phyloP scores from a whole-genome alignment of 2,113 vertebrate genomes.

The Rhinogobius similis region DNA sequence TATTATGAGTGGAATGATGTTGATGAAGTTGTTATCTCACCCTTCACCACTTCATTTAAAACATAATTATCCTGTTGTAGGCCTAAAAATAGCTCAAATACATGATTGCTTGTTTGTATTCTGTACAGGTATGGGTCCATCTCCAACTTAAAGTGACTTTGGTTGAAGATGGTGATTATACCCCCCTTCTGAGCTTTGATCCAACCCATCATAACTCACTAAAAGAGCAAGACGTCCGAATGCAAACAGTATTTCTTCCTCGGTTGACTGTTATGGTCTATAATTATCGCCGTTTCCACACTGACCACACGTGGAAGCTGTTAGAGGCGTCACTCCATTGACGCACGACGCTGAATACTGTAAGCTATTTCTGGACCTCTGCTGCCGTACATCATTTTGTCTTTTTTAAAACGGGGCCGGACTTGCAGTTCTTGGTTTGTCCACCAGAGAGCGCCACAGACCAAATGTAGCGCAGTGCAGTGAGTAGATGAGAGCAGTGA shows the following conservation, averaged over 20 bases:
- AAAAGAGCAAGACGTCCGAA: background rate
- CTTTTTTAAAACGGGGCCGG: constrained; percentile 8
- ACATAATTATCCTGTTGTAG: no score
- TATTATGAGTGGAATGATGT: no score
- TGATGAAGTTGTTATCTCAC: no score
- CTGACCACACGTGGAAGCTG: constrained; percentile 27
- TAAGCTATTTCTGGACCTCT: constrained; percentile 35
- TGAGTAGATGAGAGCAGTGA: no score
- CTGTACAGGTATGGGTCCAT: no score
- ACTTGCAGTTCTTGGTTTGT: background rate
- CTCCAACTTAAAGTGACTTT: background rate
- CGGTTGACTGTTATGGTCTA: constrained; percentile 2
- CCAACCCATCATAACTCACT: constrained; percentile 10
- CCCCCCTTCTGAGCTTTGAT: background rate
- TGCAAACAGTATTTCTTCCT: background rate
- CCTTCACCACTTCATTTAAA: no score
- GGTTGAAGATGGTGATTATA: background rate
- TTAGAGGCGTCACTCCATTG: constrained; percentile 41
- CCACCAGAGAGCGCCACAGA: constrained; percentile 50
- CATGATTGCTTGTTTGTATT: background rate
- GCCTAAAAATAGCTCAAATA: no score
- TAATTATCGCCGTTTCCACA: constrained; percentile 19
- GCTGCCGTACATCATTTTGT: constrained; percentile 10
- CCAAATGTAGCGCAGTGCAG: constrained; percentile 1
- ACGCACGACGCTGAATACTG: constrained; percentile 34